A percentile compares a stretch with the other conserved stretches of the same genome.
Evolutionary conservation across 2,888 invertebrate species (phyloP).

Genomic region (Leptothorax acervorum): DNA sequence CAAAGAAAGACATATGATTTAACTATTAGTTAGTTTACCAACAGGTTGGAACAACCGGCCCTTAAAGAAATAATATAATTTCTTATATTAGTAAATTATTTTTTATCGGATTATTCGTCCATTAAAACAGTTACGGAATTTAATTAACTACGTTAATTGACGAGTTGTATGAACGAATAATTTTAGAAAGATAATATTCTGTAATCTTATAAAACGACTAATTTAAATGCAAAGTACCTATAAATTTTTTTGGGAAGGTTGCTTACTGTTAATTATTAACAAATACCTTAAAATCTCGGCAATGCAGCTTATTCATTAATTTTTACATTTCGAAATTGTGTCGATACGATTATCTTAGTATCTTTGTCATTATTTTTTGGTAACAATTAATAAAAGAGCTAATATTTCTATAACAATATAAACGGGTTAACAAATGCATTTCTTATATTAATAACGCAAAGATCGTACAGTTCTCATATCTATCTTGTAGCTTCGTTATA

Average conservation of each 20-base stretch:
- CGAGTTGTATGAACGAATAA: neutral
- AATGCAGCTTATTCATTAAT: neutral
- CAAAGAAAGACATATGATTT: too few relatives aligned
- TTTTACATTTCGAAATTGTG: constrained; percentile 9
- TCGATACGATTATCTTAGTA: neutral
- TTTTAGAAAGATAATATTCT: neutral
- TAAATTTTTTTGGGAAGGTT: neutral
- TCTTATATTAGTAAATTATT: constrained; percentile 4
- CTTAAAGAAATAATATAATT: constrained; percentile 24
- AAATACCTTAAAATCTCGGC: neutral
- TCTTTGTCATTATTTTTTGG: constrained; percentile 17
- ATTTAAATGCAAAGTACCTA: neutral
- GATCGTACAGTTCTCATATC: neutral
- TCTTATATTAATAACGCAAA: neutral
- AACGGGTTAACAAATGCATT: neutral
- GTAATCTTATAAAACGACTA: neutral
- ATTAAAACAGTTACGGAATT: neutral
- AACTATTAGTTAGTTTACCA: too few relatives aligned
- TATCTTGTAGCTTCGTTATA: neutral
- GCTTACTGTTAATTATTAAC: neutral
- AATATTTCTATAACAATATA: neutral
- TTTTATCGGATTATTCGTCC: neutral
- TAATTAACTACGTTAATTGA: neutral
- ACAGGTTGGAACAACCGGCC: too few relatives aligned
- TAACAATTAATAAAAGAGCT: constrained; percentile 7